These are phyloP conservation scores for Acleris sparsana DNA, from an alignment of 2,888 invertebrate genomes.

Conservation along the genomic window DNA sequence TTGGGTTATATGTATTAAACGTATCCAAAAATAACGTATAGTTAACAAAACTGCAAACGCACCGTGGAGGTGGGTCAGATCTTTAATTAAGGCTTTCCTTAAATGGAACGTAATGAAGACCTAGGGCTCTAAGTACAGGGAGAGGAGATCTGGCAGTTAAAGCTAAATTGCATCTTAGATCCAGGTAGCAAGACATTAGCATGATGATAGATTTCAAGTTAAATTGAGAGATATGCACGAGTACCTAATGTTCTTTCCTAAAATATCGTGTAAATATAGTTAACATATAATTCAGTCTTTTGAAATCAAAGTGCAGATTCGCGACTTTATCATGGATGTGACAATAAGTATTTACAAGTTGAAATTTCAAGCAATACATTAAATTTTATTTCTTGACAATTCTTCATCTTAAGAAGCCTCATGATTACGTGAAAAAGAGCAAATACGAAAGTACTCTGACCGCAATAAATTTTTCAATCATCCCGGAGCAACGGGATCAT, in stretches of 20 bases:
- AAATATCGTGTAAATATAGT: no score
- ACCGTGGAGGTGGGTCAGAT: constrained; percentile 1
- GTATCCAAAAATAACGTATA: neutral
- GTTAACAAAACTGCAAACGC: neutral
- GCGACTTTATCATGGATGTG: no score
- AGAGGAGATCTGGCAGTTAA: constrained; percentile 13
- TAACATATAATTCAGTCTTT: no score
- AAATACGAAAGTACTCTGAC: constrained; percentile 45
- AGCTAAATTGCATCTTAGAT: constrained; percentile 17
- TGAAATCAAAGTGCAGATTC: no score
- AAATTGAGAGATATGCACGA: neutral
- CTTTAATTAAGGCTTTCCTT: constrained; percentile 39
- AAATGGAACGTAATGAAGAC: constrained; percentile 39
- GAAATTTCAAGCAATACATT: neutral
- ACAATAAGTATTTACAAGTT: no score
- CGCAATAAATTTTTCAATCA: constrained; percentile 54
- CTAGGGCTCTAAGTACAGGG: constrained; percentile 30
- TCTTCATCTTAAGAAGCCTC: constrained; percentile 35
- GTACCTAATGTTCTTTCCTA: neutral
- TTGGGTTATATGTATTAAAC: no score
- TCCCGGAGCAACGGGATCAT: constrained; percentile 44
- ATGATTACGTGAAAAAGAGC: constrained; percentile 44
- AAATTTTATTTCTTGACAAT: neutral
- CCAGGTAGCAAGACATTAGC: constrained; percentile 7
- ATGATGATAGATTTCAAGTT: neutral